Evolutionary conservation across 2,113 vertebrate species (phyloP), one percentile per base, ranked within the genome.

Genomic region (Thryonomys swinderianus): DNA sequence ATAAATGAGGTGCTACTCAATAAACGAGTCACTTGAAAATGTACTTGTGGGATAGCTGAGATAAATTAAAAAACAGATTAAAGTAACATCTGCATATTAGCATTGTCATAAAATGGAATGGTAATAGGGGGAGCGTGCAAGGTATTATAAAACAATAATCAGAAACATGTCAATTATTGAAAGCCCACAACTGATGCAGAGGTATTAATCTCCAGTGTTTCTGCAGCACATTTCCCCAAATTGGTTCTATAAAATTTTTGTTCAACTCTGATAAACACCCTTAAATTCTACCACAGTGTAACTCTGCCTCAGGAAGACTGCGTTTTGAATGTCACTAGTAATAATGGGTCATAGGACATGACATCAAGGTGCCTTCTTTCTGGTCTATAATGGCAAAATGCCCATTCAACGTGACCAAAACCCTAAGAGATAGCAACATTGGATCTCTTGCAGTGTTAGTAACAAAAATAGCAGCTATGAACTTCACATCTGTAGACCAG

Each of bases 61-160:
- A 98, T 98, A 98, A 98, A 98, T 98, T 98, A 97, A 98, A 98
- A 98, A 98, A 96, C 91, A 98, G 98, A 98, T 98, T 98, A 98
- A 98, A 95, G 93, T 94, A 98, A 98, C 98, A 99, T 98, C 98
- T 98, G 98, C 98, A 98, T 98, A 98, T 98, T 98, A 98, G 97
- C 97, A 98, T 87, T 12, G 2, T 97, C 98, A 96, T 98, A 98
- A 98, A 98, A 95, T 93, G 96, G 89, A 98, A 96, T 90, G 95
- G 93, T 96, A 97, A 98, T 98, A 96, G 98, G 92, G 96, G 95
- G 95, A 97, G 97, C 83, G 67, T 97, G 97, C 88, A 97, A 97
- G 97, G 97, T 98, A 97, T 98, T 98, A 98, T 98, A 98, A 98
- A 98, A 98, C 98, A 97, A 98, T 98, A 97, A 98, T 98, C 97